These are phyloP conservation scores for Centropus unirufus DNA, from an alignment of 2,113 vertebrate species.

Conservation along the genomic window DNA sequence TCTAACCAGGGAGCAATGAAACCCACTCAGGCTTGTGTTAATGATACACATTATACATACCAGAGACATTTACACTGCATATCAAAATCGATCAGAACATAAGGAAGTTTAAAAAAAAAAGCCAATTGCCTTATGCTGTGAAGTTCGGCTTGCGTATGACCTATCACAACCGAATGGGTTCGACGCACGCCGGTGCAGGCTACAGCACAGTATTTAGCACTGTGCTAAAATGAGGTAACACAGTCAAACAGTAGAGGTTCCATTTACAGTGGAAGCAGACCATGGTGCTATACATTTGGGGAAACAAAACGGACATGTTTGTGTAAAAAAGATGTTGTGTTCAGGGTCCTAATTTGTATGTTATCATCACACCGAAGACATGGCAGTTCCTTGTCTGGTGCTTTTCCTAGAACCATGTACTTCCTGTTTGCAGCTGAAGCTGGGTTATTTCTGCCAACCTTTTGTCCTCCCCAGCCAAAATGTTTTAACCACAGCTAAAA, in stretches of 20 bases:
- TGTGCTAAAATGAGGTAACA: not conserved
- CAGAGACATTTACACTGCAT: conserved; percentile 25
- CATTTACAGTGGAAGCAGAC: not conserved
- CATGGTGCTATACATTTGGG: rapidly evolving
- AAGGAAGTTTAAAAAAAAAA: conserved; percentile 12
- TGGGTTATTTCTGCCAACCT: not conserved
- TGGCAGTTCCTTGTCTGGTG: rapidly evolving
- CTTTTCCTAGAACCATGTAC: rapidly evolving
- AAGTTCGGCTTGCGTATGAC: not conserved
- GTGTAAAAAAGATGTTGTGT: not conserved
- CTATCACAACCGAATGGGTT: not conserved
- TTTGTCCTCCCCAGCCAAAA: not conserved
- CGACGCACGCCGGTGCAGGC: not conserved
- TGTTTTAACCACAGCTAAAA: not conserved
- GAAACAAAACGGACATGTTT: not conserved
- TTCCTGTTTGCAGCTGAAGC: not conserved
- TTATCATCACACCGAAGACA: not conserved
- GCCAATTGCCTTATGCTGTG: not conserved
- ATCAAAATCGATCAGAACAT: conserved; percentile 10
- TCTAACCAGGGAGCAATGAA: conserved; percentile 38
- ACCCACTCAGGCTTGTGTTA: conserved; percentile 28
- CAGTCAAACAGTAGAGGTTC: not conserved
- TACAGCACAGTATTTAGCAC: not conserved
- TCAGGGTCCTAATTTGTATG: not conserved
- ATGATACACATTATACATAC: not conserved